Evolutionary conservation across 2,113 vertebrate genomes (phyloP).

Genomic region (Apodemus speciosus): DNA sequence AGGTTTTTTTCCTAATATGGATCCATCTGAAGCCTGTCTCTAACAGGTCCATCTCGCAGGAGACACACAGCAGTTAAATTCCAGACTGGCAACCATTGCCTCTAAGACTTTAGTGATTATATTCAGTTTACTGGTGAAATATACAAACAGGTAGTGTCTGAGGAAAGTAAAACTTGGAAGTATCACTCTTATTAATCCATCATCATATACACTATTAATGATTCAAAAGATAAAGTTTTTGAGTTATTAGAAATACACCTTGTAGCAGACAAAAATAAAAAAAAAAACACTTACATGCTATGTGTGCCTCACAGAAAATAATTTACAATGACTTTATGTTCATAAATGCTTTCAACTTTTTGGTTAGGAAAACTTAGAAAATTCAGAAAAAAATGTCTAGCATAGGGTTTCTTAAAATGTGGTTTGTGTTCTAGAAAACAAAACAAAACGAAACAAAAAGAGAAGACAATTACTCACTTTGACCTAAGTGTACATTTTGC

Average conservation of each 20-base stretch:
- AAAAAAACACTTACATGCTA: not conserved
- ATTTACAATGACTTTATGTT: not conserved
- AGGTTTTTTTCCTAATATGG: conserved; percentile 34
- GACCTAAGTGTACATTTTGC: not conserved
- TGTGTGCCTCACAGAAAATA: not conserved
- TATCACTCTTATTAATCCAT: not conserved
- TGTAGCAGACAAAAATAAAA: not conserved
- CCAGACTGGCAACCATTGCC: not conserved
- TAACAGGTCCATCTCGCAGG: not conserved
- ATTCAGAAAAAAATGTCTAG: not conserved
- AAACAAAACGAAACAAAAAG: not conserved
- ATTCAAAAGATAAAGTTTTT: not conserved
- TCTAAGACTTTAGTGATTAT: not conserved
- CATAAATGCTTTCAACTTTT: not conserved
- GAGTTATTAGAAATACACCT: not conserved
- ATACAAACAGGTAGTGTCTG: not conserved
- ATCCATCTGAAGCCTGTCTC: not conserved
- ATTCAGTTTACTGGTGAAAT: not conserved
- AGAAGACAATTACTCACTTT: not conserved
- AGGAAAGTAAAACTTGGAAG: not conserved
- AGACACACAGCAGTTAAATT: not conserved
- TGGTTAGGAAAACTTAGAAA: not conserved
- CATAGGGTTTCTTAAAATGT: not conserved
- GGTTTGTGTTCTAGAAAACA: not conserved
- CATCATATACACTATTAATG: not conserved